Percentiles rank a stretch among this genome's conserved stretches.
Conservation (phyloP, 1,140 invertebrate species). For the Drosophila ohnishii region DNA sequence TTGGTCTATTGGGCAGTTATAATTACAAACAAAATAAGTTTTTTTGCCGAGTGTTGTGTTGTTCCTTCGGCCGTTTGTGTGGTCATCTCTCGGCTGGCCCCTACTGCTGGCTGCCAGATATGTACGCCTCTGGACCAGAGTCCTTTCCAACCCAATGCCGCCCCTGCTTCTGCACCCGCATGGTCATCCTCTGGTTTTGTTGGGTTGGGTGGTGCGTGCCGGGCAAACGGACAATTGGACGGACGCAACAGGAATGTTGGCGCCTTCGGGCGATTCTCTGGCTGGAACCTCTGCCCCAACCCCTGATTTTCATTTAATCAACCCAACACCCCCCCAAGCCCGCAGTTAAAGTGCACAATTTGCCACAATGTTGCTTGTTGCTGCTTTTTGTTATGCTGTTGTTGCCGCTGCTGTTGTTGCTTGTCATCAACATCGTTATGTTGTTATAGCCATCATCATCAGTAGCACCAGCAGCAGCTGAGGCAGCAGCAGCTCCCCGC, state of each 20-base stretch:
- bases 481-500: neutral
- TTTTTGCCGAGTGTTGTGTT: constrained; percentile 12
- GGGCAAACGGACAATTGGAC: constrained; percentile 26
- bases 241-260: constrained; percentile 64
- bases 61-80: constrained; percentile 40
- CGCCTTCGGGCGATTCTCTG: constrained; percentile 53
- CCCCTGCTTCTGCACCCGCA: constrained; percentile 24
- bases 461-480: constrained; percentile 4
- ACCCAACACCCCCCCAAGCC: constrained; percentile 13
- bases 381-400: constrained; percentile 19
- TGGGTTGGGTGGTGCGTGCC: constrained; percentile 57
- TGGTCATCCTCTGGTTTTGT: constrained; percentile 8
- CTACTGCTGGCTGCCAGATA: constrained; percentile 35
- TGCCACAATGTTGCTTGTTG: constrained; percentile 68
- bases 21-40: neutral
- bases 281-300: neutral
- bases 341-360: constrained; percentile 71
- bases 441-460: constrained; percentile 73
- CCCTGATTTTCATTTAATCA: neutral
- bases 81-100: constrained; percentile 28
- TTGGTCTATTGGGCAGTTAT: no score
- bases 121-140: constrained; percentile 16
- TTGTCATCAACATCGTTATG: constrained; percentile 78
- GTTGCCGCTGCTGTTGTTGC: constrained; percentile 40
- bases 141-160: constrained; percentile 9